Evolutionary conservation across 2,888 invertebrate genomes (phyloP), one percentile per base, ranked within the genome.

Genomic region (Camptogramma bilineatum): DNA sequence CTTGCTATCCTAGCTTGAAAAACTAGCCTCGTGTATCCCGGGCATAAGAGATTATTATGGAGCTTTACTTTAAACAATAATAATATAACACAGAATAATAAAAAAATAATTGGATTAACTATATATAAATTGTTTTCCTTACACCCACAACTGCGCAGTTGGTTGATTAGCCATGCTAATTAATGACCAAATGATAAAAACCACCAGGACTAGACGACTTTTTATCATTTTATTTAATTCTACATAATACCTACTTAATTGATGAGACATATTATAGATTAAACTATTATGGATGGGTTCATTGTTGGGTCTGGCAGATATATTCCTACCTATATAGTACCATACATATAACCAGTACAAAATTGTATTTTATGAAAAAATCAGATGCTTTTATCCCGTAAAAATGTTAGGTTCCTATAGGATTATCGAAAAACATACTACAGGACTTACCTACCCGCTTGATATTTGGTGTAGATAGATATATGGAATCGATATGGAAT

Each of bases 81-180:
- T 7, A 4, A 7, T 28, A 1, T 13, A 39, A 39, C 39, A 39
- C 39, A 39, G 1, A 52, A 50, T 54, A 61, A 65, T 55, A 70
- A 71, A 71, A 44, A 72, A 70, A 52, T 52, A 59, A 64, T 68
- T 65, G 50, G 64, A 68, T 72, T 68, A 69, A 70, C 73, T 68
- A 69, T 72, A 52, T 77, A 74, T 78, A 77, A 75, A 77, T 74
- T 73, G 60, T 77, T 82, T 80, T 77, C 77, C 77, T 78, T 65
- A 51, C 70, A 63, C 51, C 64, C 34, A 28, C 28, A 73, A 82
- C 80, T 83, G 80, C 83, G 83, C 73, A 82, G 76, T 78, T 69
- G 63, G 64, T 66, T 73, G 76, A 79, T 81, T 78, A 39, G 50
- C 42, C 75, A 77, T 77, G 73, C 77, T 79, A 79, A 82, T 82